Conservation (phyloP, 1,140 invertebrate species). For the Zaprionus nigranus region DNA sequence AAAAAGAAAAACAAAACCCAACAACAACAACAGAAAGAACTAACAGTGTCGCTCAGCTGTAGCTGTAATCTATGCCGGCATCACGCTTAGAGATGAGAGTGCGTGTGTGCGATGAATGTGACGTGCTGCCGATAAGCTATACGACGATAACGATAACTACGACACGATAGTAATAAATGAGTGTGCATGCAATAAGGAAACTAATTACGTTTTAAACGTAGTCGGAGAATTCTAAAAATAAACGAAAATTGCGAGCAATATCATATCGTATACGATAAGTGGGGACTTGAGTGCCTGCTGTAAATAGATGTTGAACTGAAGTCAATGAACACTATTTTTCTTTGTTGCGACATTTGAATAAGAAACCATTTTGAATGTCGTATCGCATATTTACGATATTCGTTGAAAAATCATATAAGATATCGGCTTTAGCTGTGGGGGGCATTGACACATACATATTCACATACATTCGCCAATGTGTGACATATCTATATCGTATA, state of each 20-base stretch:
- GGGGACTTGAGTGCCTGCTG: not conserved
- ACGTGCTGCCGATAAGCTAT: not conserved
- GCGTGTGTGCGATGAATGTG: conserved; percentile 2
- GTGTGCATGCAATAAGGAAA: not conserved
- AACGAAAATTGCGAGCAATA: not conserved
- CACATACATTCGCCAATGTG: not conserved
- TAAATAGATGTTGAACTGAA: not conserved
- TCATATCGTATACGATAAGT: not conserved
- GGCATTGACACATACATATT: too few species aligned
- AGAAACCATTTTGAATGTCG: not conserved
- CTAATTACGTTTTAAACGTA: not conserved
- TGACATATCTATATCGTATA: not conserved
- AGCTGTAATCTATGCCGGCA: conserved; percentile 39
- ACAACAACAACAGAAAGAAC: not conserved
- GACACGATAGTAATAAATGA: not conserved
- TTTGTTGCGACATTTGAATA: not conserved
- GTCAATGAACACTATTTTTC: not conserved
- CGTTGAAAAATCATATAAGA: too few species aligned
- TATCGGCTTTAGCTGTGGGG: too few species aligned
- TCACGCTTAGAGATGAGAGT: conserved; percentile 31
- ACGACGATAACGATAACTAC: not conserved
- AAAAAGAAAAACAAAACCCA: not conserved
- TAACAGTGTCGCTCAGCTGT: conserved; percentile 12
- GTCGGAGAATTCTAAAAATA: not conserved
- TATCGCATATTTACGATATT: not conserved